Conservation (phyloP, 2,888 invertebrate genomes). For the Danaus chrysippus region DNA sequence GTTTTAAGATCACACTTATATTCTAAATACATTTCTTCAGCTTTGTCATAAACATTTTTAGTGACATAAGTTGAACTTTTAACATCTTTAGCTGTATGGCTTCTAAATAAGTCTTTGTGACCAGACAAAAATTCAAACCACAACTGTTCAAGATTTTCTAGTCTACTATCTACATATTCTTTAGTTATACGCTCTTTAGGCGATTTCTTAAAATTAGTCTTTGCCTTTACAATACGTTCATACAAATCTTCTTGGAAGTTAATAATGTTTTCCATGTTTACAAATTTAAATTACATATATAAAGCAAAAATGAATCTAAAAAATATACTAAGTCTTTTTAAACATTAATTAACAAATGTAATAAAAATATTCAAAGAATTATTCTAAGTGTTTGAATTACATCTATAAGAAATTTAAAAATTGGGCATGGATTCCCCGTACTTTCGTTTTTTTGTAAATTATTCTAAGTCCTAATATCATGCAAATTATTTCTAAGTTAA, state of each 20-base stretch:
- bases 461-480: slow-evolving; percentile 23
- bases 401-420: slow-evolving; percentile 10
- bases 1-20: too few relatives aligned
- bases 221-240: not conserved
- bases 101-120: not conserved
- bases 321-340: too few relatives aligned
- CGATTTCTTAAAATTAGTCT: not conserved
- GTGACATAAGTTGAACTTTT: too few relatives aligned
- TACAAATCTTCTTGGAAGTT: not conserved
- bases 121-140: not conserved
- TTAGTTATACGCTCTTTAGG: not conserved
- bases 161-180: not conserved
- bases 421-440: slow-evolving; percentile 23
- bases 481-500: slow-evolving; percentile 11
- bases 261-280: too few relatives aligned
- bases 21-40: too few relatives aligned
- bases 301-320: not conserved
- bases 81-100: too few relatives aligned
- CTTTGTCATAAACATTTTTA: too few relatives aligned
- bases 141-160: not conserved
- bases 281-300: too few relatives aligned
- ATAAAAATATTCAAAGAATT: slow-evolving; percentile 12
- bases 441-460: slow-evolving; percentile 15
- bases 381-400: slow-evolving; percentile 17
- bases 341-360: too few relatives aligned